Evolutionary conservation across 2,888 invertebrate species (phyloP), one percentile per base, ranked within the genome.

Genomic region (Sesamia inferens): DNA sequence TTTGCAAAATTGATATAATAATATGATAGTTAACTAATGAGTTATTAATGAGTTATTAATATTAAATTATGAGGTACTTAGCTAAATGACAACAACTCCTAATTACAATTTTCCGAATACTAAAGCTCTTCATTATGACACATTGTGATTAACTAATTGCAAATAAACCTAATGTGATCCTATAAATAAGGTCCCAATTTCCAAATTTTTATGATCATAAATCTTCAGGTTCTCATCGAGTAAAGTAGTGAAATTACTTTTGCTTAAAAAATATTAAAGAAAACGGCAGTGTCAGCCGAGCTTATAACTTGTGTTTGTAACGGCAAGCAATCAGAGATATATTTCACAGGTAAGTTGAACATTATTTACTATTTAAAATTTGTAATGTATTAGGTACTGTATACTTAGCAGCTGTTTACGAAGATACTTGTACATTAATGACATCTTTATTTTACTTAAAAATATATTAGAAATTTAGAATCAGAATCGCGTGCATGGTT

Each of bases 341-440:
- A 31, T 31, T 31, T 31, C 3, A 31, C 1, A 78, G 61, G 81
- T 78, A 51, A 71, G 77, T 71, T 59, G 10, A 44, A 55, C 8
- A 19, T 42, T 42, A 42, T 42, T 48, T 31, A 16, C 3, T 3
- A n/a, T 5, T 5, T 66, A 24, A n/a, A 42, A 61, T 5, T 7
- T 69, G 57, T 31, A 31, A 3, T 31, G 31, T 3, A 31, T 31
- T 31, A 31, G 31, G 31, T 31, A 31, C 31, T n/a, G n/a, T n/a
- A 31, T 31, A 31, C 1, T 31, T 2, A 31, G 31, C 31, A 31
- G 31, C 31, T 31, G 3, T 31, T 31, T 31, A 31, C 1, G 31
- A 31, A 31, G 3, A 31, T 31, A 31, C 31, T 31, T 31, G 31
- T 31, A 31, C 31, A 31, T 1, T 31, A 31, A 31, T 31, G 31